phyloP scores from a whole-genome alignment of 2,888 invertebrate genomes.

The Aleiodes testaceus region DNA sequence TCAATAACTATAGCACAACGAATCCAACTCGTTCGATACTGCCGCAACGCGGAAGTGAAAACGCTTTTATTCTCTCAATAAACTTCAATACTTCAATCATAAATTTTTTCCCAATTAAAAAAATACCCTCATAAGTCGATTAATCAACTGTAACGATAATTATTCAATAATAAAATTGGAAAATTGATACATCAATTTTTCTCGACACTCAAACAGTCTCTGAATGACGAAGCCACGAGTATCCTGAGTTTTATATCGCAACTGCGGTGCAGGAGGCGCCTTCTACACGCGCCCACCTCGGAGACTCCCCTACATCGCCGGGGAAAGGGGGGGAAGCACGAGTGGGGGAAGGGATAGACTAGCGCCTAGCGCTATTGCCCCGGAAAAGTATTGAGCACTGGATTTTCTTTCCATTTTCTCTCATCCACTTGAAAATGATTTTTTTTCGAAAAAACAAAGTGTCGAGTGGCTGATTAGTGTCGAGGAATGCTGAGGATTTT shows the following conservation, averaged over 20 bases:
- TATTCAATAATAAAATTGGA: neutral
- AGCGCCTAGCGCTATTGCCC: neutral
- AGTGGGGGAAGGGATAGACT: constrained; percentile 6
- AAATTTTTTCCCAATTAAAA: neutral
- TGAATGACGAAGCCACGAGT: constrained; percentile 48
- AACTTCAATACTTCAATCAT: no score
- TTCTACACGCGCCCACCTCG: constrained; percentile 59
- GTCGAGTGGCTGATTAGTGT: no score
- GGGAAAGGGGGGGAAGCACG: constrained; percentile 1
- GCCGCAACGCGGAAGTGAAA: constrained; percentile 31
- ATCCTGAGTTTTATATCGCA: constrained; percentile 64
- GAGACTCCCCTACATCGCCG: constrained; percentile 17
- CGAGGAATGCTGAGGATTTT: no score
- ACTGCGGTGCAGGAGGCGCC: constrained; percentile 60
- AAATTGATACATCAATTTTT: neutral
- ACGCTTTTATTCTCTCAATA: no score
- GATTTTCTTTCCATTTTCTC: neutral
- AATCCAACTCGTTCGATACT: constrained; percentile 39
- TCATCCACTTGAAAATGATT: neutral
- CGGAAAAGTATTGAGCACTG: neutral
- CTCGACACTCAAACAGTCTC: constrained; percentile 37
- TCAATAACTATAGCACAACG: constrained; percentile 5
- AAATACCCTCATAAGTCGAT: no score
- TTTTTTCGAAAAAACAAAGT: no score
- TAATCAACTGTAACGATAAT: neutral